These are phyloP conservation scores for Pinna nobilis DNA, from an alignment of 1,140 invertebrate species.

Conservation along the genomic window DNA sequence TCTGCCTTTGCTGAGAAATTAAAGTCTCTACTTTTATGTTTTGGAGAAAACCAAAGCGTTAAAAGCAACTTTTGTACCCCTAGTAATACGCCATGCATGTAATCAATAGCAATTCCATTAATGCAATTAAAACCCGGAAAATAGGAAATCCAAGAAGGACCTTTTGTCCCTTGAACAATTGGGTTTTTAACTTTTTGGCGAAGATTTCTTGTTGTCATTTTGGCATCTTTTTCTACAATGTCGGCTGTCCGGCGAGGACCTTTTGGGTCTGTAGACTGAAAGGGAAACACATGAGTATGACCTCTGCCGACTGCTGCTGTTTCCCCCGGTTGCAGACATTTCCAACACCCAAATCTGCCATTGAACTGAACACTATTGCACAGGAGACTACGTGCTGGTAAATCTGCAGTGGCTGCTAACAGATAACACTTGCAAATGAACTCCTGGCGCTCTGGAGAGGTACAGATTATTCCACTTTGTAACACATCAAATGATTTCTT, in stretches of 20 bases:
- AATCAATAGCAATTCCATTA: slow-evolving; percentile 42
- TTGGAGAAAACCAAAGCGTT: slow-evolving; percentile 32
- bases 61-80: slow-evolving; percentile 36
- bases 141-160: slow-evolving; percentile 34
- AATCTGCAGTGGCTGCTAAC: slow-evolving; percentile 24
- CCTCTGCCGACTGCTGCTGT: slow-evolving; percentile 31
- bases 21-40: neutral
- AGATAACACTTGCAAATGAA: slow-evolving; percentile 32
- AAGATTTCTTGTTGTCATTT: neutral
- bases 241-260: slow-evolving; percentile 22
- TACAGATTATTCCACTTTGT: neutral
- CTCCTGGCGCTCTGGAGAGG: slow-evolving; percentile 1
- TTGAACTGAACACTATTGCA: slow-evolving; percentile 44
- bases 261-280: slow-evolving; percentile 11
- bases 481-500: neutral
- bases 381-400: slow-evolving; percentile 31
- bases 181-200: neutral
- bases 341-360: slow-evolving; percentile 38
- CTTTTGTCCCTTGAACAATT: slow-evolving; percentile 29
- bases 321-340: slow-evolving; percentile 30
- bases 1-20: neutral
- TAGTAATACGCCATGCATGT: slow-evolving; percentile 48
- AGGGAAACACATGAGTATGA: slow-evolving; percentile 31
- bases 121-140: slow-evolving; percentile 35
- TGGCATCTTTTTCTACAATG: slow-evolving; percentile 11